Evolutionary conservation across 2,888 invertebrate species (phyloP).

Genomic region (Drosophila anomalata): DNA sequence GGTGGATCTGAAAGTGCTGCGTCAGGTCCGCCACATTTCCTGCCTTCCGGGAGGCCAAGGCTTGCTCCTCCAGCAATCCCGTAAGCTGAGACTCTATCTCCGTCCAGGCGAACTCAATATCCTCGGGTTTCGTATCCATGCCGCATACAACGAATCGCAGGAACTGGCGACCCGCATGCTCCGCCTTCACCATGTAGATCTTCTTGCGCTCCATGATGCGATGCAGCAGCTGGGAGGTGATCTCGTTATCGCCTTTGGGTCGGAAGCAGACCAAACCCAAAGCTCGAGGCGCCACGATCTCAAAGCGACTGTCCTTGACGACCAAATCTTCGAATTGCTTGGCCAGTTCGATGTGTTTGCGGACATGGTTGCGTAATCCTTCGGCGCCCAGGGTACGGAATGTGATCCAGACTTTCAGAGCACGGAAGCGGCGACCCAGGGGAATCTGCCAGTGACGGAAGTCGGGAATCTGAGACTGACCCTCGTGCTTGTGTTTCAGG

Average conservation of each 20-base stretch:
- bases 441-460: constrained; percentile 93
- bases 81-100: constrained; percentile 88
- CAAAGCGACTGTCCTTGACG: constrained; percentile 89
- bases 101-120: constrained; percentile 90
- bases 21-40: constrained; percentile 59
- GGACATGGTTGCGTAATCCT: constrained; percentile 90
- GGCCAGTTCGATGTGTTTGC: constrained; percentile 90
- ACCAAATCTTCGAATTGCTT: constrained; percentile 91
- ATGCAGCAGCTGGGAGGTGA: constrained; percentile 89
- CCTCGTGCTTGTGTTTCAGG: constrained; percentile 89
- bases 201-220: constrained; percentile 90
- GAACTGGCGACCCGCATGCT: constrained; percentile 88
- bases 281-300: constrained; percentile 89
- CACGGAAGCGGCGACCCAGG: constrained; percentile 93
- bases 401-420: constrained; percentile 97
- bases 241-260: constrained; percentile 89
- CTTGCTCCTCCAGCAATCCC: constrained; percentile 66
- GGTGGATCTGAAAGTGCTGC: constrained; percentile 60
- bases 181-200: constrained; percentile 92
- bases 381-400: constrained; percentile 92
- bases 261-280: constrained; percentile 96
- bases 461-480: constrained; percentile 86
- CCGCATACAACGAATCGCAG: constrained; percentile 94
- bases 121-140: constrained; percentile 87
- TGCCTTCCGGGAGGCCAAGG: constrained; percentile 21